phyloP scores from a whole-genome alignment of 2,113 vertebrate species.

The Vanacampus margaritifer region DNA sequence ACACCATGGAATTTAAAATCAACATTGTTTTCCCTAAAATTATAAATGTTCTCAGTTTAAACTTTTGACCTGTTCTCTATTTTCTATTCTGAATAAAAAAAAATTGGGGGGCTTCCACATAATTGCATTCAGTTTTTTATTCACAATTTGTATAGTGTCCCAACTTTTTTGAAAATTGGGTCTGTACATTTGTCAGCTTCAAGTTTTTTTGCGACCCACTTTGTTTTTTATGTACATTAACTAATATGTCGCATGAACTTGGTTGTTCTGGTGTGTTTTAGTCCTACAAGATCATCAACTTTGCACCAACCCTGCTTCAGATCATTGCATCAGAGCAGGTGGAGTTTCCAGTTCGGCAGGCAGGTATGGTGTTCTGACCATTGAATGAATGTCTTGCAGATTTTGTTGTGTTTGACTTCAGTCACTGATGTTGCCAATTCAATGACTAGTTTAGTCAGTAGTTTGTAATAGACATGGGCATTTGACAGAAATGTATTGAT shows the following conservation, averaged over 20 bases:
- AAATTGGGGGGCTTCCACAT: too few relatives aligned
- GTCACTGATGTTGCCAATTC: neutral
- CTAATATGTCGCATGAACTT: neutral
- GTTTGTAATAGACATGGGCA: neutral
- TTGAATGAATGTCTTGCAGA: neutral
- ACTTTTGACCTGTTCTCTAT: too few relatives aligned
- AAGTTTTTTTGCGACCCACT: too few relatives aligned
- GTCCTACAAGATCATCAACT: constrained; percentile 99
- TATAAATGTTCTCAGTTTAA: too few relatives aligned
- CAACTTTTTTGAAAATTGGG: too few relatives aligned
- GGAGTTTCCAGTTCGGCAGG: constrained; percentile 95
- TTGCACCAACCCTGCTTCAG: constrained; percentile 92
- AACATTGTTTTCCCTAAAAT: too few relatives aligned
- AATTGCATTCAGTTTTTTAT: too few relatives aligned
- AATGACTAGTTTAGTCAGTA: neutral
- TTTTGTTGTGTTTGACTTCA: neutral
- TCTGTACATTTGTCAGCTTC: too few relatives aligned
- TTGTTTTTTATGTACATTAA: too few relatives aligned
- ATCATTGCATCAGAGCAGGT: constrained; percentile 96
- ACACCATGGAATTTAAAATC: too few relatives aligned
- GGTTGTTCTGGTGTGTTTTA: constrained; percentile 61
- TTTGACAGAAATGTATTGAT: neutral
- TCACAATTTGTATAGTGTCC: too few relatives aligned
- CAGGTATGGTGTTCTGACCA: constrained; percentile 74
- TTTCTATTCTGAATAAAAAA: too few relatives aligned